Percentiles rank a stretch among this genome's conserved stretches.
Conservation (phyloP, 2,797 vertebrate genomes). For the Xenops minutus region DNA sequence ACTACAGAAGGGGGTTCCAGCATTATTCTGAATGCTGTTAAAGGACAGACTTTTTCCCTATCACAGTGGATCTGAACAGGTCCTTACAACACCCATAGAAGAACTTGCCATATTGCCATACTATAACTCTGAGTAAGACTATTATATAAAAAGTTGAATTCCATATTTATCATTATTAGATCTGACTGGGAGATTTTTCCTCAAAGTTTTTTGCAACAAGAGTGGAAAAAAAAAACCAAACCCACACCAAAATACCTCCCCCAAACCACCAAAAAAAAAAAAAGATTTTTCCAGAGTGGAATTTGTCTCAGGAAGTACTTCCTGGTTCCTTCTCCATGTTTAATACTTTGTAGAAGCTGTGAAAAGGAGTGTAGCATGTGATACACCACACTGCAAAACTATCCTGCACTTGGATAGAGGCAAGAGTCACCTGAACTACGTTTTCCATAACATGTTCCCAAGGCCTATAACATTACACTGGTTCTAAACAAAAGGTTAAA, state of each 20-base stretch:
- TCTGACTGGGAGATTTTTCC: background rate
- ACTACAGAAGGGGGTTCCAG: background rate
- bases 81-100: fast-evolving
- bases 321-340: background rate
- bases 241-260: too few relatives aligned
- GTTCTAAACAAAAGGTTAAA: background rate
- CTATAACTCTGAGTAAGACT: background rate
- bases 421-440: background rate
- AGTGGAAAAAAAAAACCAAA: too few relatives aligned
- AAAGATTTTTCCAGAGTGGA: background rate
- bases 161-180: background rate
- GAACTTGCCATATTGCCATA: background rate
- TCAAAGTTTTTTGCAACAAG: background rate
- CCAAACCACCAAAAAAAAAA: too few relatives aligned
- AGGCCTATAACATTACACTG: background rate
- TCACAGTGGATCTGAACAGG: background rate
- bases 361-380: background rate
- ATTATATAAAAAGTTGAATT: background rate
- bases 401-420: background rate
- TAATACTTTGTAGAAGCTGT: background rate
- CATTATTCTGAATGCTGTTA: background rate
- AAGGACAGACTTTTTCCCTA: background rate
- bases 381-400: background rate
- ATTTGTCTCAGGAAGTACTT: background rate
- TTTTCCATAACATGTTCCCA: background rate